A percentile compares a stretch with the other conserved stretches of the same genome.
These are phyloP conservation scores for Atta cephalotes DNA, from an alignment of 1,140 invertebrate genomes.

Conservation along the genomic window DNA sequence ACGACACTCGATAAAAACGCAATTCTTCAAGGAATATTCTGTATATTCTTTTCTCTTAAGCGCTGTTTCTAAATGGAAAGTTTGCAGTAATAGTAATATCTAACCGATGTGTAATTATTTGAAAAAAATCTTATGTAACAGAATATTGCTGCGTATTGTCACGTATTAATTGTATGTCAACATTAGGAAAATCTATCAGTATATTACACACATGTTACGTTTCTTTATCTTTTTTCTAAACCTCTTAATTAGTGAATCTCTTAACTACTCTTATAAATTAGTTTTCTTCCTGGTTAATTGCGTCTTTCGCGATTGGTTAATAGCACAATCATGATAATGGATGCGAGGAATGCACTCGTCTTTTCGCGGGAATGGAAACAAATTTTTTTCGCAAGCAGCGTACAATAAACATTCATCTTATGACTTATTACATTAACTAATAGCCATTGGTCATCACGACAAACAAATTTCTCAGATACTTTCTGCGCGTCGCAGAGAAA, in stretches of 20 bases:
- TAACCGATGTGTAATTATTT: conserved; percentile 10
- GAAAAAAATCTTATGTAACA: conserved; percentile 22
- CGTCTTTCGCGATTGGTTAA: conserved; percentile 17
- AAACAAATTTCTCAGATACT: conserved; percentile 67
- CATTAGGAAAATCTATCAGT: background rate
- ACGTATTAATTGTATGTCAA: conserved; percentile 27
- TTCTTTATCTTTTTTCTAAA: background rate
- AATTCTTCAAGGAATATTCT: conserved; percentile 10
- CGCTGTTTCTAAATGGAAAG: conserved; percentile 21
- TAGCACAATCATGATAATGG: conserved; percentile 35
- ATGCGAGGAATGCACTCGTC: conserved; percentile 36
- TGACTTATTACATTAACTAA: conserved; percentile 69
- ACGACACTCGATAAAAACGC: conserved; percentile 5
- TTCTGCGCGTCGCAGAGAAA: conserved; percentile 23
- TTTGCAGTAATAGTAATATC: background rate
- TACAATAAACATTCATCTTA: conserved; percentile 33
- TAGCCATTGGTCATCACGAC: conserved; percentile 69
- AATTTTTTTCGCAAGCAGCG: conserved; percentile 25
- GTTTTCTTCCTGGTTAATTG: background rate
- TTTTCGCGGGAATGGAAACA: background rate
- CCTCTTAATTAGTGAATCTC: conserved; percentile 12
- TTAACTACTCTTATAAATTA: conserved; percentile 31
- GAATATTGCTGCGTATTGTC: background rate
- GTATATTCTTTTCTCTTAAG: background rate
- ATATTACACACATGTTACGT: background rate